Percentiles rank a stretch among this genome's conserved stretches.
Conservation (phyloP, 2,113 vertebrate species). For the Xiphophorus maculatus region DNA sequence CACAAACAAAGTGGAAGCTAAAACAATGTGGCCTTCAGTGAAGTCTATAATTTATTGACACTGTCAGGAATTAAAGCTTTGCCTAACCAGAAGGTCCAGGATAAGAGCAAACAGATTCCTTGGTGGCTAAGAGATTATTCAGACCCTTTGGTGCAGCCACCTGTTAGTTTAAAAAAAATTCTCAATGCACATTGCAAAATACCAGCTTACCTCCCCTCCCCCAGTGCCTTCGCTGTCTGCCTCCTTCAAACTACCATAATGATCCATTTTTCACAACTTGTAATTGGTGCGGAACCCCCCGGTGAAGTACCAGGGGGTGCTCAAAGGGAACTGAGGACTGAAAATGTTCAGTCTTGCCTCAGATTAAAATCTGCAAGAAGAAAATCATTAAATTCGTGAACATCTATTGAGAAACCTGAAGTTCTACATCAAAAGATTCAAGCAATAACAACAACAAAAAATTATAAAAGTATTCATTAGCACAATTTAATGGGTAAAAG, state of each 20-base stretch:
- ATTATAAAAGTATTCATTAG: constrained; percentile 23
- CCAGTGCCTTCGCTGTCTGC: constrained; percentile 27
- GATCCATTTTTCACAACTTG: constrained; percentile 45
- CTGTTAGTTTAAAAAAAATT: neutral
- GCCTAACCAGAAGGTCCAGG: neutral
- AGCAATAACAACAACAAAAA: constrained; percentile 34
- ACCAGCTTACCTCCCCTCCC: constrained; percentile 12
- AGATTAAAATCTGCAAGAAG: constrained; percentile 19
- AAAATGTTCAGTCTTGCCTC: constrained; percentile 45
- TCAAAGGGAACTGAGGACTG: constrained; percentile 24
- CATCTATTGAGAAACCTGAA: constrained; percentile 22
- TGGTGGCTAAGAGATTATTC: neutral
- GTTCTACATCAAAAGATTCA: neutral
- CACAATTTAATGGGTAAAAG: constrained; percentile 37
- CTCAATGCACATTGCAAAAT: neutral
- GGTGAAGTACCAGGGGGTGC: constrained; percentile 20
- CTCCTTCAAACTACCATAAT: constrained; percentile 48
- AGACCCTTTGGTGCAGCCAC: neutral
- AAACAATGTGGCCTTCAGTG: neutral
- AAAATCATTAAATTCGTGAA: neutral
- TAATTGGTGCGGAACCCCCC: constrained; percentile 51
- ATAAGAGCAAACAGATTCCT: neutral
- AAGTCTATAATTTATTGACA: neutral
- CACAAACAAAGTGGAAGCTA: neutral
- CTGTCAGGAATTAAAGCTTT: neutral